Conservation (phyloP, 2,113 vertebrate genomes). For the Morone saxatilis region DNA sequence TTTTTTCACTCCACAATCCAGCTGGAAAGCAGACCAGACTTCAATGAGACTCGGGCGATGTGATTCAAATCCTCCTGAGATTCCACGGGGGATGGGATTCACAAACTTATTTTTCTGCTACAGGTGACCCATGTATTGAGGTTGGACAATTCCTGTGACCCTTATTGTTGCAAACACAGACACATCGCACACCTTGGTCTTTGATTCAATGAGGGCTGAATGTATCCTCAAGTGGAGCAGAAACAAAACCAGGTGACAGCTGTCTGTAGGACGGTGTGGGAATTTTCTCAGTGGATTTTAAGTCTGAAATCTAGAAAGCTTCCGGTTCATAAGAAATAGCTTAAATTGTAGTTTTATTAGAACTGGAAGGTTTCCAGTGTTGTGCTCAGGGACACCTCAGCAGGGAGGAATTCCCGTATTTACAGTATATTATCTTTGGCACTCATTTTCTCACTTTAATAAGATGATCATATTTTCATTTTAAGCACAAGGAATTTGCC, state of each 20-base stretch:
- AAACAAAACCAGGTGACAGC: constrained; percentile 36
- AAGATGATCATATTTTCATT: neutral
- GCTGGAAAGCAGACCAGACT: constrained; percentile 59
- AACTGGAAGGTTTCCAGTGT: neutral
- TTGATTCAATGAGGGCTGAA: neutral
- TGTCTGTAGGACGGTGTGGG: neutral
- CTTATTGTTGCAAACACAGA: constrained; percentile 10
- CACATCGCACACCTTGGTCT: constrained; percentile 7
- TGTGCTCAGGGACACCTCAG: neutral
- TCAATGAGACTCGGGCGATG: constrained; percentile 28
- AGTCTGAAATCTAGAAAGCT: constrained; percentile 3
- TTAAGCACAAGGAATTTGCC: neutral
- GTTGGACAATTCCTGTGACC: constrained; percentile 41
- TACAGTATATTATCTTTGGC: neutral
- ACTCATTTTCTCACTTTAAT: neutral
- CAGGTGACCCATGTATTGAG: constrained; percentile 53
- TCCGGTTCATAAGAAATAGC: constrained; percentile 11
- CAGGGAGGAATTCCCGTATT: constrained; percentile 15
- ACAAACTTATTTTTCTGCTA: constrained; percentile 37
- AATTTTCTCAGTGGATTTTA: constrained; percentile 7
- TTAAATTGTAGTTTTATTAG: constrained; percentile 35
- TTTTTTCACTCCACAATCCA: constrained; percentile 40
- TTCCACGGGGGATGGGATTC: constrained; percentile 44
- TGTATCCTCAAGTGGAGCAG: neutral
- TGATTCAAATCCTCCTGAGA: constrained; percentile 59